Evolutionary conservation across 2,888 invertebrate species (phyloP).

Genomic region (Ganaspis brasiliensis): DNA sequence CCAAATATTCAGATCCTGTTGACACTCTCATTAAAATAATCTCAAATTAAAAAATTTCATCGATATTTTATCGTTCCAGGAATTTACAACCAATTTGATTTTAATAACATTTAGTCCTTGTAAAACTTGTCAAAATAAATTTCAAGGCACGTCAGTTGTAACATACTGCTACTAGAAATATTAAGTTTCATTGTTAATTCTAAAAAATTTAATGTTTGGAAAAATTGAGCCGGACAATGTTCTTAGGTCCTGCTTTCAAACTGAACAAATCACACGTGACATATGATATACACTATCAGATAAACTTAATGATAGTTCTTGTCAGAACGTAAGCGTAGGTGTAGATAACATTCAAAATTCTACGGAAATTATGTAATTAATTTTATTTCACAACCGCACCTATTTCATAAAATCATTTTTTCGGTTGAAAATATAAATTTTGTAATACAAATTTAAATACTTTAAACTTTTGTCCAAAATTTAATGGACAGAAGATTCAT

Average conservation of each 20-base stretch:
- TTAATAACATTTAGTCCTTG: not conserved
- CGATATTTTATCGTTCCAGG: not conserved
- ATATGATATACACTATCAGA: conserved; percentile 16
- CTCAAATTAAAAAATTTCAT: no score
- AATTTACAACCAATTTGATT: not conserved
- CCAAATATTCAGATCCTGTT: no score
- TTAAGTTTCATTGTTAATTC: conserved; percentile 1
- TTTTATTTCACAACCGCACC: not conserved
- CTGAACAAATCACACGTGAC: conserved; percentile 7
- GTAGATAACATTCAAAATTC: not conserved
- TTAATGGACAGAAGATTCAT: no score
- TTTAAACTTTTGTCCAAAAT: no score
- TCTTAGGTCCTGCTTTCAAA: conserved; percentile 7
- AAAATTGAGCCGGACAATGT: conserved; percentile 28
- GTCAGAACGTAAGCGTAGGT: conserved; percentile 10
- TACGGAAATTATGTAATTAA: not conserved
- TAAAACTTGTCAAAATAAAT: not conserved
- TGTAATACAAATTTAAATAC: no score
- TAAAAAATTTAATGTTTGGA: not conserved
- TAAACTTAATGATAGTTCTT: conserved; percentile 12
- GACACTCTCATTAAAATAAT: not conserved
- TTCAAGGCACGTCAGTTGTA: not conserved
- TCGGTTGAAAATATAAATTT: no score
- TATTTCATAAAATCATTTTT: not conserved
- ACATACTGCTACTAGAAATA: not conserved